phyloP scores from a whole-genome alignment of 1,140 invertebrate species.

The Rhizoglyphus robini region DNA sequence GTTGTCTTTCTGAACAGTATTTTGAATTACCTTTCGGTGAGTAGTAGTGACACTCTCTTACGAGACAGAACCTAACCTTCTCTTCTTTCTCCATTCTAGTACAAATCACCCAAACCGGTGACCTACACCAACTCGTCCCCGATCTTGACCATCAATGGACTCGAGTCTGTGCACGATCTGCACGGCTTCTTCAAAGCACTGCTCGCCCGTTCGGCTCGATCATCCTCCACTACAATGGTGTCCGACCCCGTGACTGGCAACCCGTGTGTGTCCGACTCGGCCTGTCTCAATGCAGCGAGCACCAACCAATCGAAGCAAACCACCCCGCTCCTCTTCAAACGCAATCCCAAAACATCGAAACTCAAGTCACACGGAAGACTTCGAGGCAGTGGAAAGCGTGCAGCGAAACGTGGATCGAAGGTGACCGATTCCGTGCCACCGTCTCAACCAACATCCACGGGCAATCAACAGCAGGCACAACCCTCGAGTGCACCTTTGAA shows the following conservation, averaged over 20 bases:
- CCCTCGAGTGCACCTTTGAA: too few species aligned
- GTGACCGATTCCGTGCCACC: not conserved
- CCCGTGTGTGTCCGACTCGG: too few species aligned
- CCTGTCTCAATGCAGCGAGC: not conserved
- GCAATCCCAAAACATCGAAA: not conserved
- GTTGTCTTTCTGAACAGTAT: conserved; percentile 1
- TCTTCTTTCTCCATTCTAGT: not conserved
- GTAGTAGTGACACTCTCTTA: not conserved
- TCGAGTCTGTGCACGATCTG: conserved; percentile 3
- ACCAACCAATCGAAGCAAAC: not conserved
- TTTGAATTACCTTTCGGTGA: conserved; percentile 6
- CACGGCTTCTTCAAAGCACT: not conserved
- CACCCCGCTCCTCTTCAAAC: not conserved
- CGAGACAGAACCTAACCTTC: not conserved
- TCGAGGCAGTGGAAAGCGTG: not conserved
- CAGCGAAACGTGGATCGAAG: not conserved
- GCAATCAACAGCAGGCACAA: not conserved
- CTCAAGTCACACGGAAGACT: not conserved
- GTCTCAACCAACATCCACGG: not conserved
- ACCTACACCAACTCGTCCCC: not conserved
- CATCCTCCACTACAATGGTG: not conserved
- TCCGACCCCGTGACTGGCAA: not conserved
- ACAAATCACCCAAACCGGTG: not conserved
- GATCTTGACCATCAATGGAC: not conserved
- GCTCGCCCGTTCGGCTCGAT: not conserved